phyloP scores from a whole-genome alignment of 1,140 invertebrate genomes.

The Drosophila pachea region DNA sequence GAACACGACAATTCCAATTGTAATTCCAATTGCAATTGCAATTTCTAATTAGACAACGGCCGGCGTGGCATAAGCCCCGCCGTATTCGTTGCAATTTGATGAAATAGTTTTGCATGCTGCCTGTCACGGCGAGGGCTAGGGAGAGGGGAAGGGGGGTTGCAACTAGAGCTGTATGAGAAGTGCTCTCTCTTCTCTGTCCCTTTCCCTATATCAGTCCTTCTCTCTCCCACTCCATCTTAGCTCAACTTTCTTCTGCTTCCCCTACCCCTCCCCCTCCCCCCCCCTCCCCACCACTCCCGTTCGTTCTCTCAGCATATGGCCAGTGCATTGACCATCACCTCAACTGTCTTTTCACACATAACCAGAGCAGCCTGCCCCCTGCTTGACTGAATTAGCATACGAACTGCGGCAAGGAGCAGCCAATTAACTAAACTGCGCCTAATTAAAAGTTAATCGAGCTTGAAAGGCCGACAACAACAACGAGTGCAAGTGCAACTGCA shows the following conservation, averaged over 20 bases:
- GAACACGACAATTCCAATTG: slow-evolving; percentile 68
- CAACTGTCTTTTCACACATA: slow-evolving; percentile 30
- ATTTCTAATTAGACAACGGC: slow-evolving; percentile 60
- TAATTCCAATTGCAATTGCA: slow-evolving; percentile 31
- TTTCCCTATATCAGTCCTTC: background rate
- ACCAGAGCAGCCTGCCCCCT: slow-evolving; percentile 16
- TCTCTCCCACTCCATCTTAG: background rate
- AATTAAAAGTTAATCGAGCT: slow-evolving; percentile 74
- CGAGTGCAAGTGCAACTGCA: slow-evolving; percentile 33
- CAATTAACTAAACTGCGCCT: slow-evolving; percentile 68
- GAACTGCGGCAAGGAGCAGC: slow-evolving; percentile 14
- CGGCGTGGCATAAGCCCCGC: slow-evolving; percentile 47
- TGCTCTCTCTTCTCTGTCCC: background rate
- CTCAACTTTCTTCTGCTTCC: no score
- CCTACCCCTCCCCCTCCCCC: background rate
- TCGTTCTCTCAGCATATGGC: background rate
- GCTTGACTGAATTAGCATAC: slow-evolving; percentile 52
- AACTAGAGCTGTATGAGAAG: no score
- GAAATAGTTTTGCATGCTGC: slow-evolving; percentile 50
- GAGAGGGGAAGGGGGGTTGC: no score
- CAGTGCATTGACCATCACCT: slow-evolving; percentile 30
- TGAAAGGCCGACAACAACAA: slow-evolving; percentile 43
- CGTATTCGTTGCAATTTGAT: slow-evolving; percentile 53
- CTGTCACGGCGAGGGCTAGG: no score
- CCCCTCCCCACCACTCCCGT: background rate